Base-by-base conservation (phyloP, 2,797 vertebrate genomes). In the Hafferia zeledoni region DNA sequence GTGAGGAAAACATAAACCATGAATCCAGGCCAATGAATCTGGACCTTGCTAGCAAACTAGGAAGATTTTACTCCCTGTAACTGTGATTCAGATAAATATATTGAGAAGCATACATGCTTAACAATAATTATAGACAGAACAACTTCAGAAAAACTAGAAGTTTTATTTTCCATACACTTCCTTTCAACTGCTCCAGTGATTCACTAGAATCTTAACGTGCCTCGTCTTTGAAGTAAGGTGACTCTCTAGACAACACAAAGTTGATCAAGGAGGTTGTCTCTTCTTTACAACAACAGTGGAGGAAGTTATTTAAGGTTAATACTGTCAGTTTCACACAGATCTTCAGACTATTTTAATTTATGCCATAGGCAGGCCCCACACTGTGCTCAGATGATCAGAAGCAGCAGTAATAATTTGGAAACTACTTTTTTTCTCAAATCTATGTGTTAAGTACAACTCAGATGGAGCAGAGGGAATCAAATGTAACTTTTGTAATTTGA, bases 251-350 rank as follows among this genome's bases (percentile, higher is more conserved):
- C 81, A 92, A 77, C 77, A 93, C 41, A 82, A 69, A 82, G 17
- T 30, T 90, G 88, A 90, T 84, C 78, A 94, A 95, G 92, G 85
- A 90, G 52, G 25, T 33, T 43, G 17, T 35, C 60, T 90, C 59
- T 90, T 55, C 76, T 90, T 76, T 94, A 49, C 93, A 94, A 57
- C 85, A 94, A 69, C 79, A 90, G 49, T 50, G 30, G 35, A 94
- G 70, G 70, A 94, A 94, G 69, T 89, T 95, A 93, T 95, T 95
- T 94, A 94, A 92, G 64, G 74, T 84, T 90, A 67, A 70, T 87
- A 79, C 76, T 88, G 50, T 92, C 93, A 90, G 71, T 49, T 85
- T 82, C 90, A 83, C 64, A 89, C 37, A 90, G 86, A 82, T 83
- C 63, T 67, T 95, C 56, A 56, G 70, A 33, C 27, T 89, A 90